A percentile compares a stretch with the other conserved stretches of the same genome.
phyloP scores from a whole-genome alignment of 2,888 invertebrate genomes.

The Caenorhabditis sinica region DNA sequence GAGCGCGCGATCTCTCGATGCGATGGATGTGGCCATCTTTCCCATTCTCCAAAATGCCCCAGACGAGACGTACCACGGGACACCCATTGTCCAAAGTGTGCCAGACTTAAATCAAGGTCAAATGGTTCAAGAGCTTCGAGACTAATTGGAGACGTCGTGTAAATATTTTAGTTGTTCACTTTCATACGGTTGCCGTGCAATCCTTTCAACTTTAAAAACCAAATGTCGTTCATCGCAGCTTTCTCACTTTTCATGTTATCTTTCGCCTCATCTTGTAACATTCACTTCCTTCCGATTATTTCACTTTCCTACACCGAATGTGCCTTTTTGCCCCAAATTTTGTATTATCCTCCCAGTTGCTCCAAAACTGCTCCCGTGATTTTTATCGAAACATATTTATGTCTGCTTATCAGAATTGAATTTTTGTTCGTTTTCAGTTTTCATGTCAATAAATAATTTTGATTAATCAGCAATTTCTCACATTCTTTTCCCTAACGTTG shows the following conservation, averaged over 20 bases:
- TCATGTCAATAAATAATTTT: background rate
- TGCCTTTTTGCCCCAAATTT: conserved; percentile 29
- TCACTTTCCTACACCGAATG: conserved; percentile 21
- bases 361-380: conserved; percentile 28
- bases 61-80: conserved; percentile 63
- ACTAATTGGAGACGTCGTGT: conserved; percentile 34
- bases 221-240: background rate
- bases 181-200: conserved; percentile 23
- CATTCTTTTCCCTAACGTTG: background rate
- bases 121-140: conserved; percentile 6
- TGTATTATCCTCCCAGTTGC: conserved; percentile 16
- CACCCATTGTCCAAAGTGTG: conserved; percentile 63
- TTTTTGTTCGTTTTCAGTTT: background rate
- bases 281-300: conserved; percentile 11
- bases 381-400: conserved; percentile 3
- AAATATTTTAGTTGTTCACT: background rate
- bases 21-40: conserved; percentile 73
- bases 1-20: conserved; percentile 71
- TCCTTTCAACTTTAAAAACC: background rate
- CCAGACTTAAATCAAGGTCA: conserved; percentile 32
- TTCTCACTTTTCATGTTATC: conserved; percentile 19
- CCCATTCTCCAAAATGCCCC: conserved; percentile 71
- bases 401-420: background rate
- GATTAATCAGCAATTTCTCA: background rate
- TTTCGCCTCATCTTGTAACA: background rate